These are phyloP conservation scores for Zophobas morio DNA, from an alignment of 1,140 invertebrate species.

Conservation along the genomic window DNA sequence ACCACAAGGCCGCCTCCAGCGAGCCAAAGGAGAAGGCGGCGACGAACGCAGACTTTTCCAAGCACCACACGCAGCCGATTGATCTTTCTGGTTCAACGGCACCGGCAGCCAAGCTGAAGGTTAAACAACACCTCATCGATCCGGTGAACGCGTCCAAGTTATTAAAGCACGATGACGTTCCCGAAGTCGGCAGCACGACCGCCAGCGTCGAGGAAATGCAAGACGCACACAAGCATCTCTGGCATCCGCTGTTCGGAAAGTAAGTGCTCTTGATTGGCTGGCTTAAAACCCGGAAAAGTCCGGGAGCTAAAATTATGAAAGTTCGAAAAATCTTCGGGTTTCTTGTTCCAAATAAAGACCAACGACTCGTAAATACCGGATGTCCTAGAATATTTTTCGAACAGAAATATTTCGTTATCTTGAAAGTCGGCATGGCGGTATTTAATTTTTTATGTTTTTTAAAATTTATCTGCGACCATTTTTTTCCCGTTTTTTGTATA, in stretches of 20 bases:
- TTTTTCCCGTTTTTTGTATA: too few relatives aligned
- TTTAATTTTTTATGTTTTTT: too few relatives aligned
- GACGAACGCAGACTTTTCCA: slow-evolving; percentile 27
- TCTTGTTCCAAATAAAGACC: too few relatives aligned
- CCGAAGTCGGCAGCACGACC: slow-evolving; percentile 74
- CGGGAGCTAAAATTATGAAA: too few relatives aligned
- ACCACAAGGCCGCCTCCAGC: slow-evolving; percentile 44
- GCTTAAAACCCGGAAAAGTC: not conserved
- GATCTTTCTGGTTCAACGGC: slow-evolving; percentile 61
- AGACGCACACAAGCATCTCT: slow-evolving; percentile 74
- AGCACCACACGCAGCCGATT: slow-evolving; percentile 56
- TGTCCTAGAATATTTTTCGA: too few relatives aligned
- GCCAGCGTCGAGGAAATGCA: slow-evolving; percentile 66
- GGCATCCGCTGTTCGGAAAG: slow-evolving; percentile 82
- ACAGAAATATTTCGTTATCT: too few relatives aligned
- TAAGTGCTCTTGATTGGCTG: slow-evolving; percentile 64
- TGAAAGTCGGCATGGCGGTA: too few relatives aligned
- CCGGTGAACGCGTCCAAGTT: slow-evolving; percentile 60
- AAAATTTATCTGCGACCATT: too few relatives aligned
- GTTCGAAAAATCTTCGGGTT: too few relatives aligned
- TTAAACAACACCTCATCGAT: slow-evolving; percentile 68
- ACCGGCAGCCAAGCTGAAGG: slow-evolving; percentile 65
- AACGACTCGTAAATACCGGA: too few relatives aligned
- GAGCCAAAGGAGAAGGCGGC: slow-evolving; percentile 44
- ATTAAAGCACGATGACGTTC: slow-evolving; percentile 68